Evolutionary conservation across 2,797 vertebrate species (phyloP), one percentile per base, ranked within the genome.

Genomic region (Psittacula echo): DNA sequence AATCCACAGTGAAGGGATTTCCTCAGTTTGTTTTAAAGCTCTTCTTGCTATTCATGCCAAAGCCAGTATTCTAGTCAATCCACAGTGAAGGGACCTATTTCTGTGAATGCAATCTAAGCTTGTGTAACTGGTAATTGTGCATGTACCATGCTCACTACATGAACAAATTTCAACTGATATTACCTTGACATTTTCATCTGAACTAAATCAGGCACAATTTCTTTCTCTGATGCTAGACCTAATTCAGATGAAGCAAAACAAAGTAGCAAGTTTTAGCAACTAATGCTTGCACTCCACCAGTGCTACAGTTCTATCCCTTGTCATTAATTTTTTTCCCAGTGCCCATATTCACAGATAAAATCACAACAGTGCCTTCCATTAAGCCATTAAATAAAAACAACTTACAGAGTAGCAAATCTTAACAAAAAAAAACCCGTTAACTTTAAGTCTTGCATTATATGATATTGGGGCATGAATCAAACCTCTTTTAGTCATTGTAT

Each of bases 201-300:
- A 90, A 44, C 30, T 64, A 80, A 39, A 58, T 41, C 48, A 87
- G 47, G 82, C n/a, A 65, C 23, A 71, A 83, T 53, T 41, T 87
- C 48, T 61, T 90, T n/a, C n/a, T 85, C 41, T 66, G 41, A 62
- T 44, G n/a, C 26, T 50, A 20, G 37, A 51, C 30, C 60, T 82
- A 67, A 66, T 41, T 73, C 60, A 79, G 60, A 87, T 26, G 51
- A 87, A 79, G 45, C 26, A 50, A 93, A 92, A 66, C 6, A 66
- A 76, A 86, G 58, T 0, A 53, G 11, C 10, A 83, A 73, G 22
- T 54, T 81, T 88, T 58, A 87, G 41, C 30, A 87, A 71, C 9
- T 12, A 68, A 48, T 53, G 23, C 7, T 82, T 67, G 45, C 0
- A 0, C 9, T 77, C 30, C 27, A 76, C 14, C 13, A 67, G 39